Percentiles rank a stretch among this genome's conserved stretches.
Conservation (phyloP, 2,888 invertebrate species). For the Papilio demoleus region DNA sequence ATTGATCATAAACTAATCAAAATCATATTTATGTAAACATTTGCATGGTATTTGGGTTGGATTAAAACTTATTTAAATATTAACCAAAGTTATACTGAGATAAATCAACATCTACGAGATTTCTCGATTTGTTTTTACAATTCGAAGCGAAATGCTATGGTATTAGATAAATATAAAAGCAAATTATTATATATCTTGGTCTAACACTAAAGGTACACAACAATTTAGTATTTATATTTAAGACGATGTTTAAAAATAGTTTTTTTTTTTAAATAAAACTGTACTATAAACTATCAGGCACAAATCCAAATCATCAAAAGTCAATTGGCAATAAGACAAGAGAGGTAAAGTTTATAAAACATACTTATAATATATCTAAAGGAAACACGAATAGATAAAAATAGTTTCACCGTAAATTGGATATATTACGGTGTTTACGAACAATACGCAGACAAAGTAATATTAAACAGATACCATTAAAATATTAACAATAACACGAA, state of each 20-base stretch:
- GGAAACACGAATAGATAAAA: slow-evolving; percentile 27
- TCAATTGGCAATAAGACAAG: slow-evolving; percentile 39
- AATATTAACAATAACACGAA: slow-evolving; percentile 6
- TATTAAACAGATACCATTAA: slow-evolving; percentile 42
- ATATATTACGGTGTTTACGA: slow-evolving; percentile 43
- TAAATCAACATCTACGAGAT: neutral
- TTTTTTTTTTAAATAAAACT: slow-evolving; percentile 23
- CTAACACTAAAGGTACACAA: too few species aligned
- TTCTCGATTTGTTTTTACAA: too few species aligned
- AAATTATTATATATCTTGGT: too few species aligned
- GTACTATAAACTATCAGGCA: slow-evolving; percentile 38
- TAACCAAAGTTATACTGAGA: neutral
- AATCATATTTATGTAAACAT: slow-evolving; percentile 40
- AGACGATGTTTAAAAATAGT: too few species aligned
- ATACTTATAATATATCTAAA: slow-evolving; percentile 1
- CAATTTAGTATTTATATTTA: too few species aligned
- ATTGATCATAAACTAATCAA: slow-evolving; percentile 59
- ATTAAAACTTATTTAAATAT: slow-evolving; percentile 25
- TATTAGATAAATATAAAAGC: too few species aligned
- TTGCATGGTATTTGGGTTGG: slow-evolving; percentile 10
- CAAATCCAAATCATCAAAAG: slow-evolving; percentile 35
- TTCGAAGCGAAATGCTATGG: too few species aligned
- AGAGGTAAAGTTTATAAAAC: neutral
- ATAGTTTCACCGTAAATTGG: slow-evolving; percentile 31
- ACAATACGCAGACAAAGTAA: slow-evolving; percentile 47